Base-by-base conservation (phyloP, 2,797 vertebrate genomes). In the Propithecus perrieri region DNA sequence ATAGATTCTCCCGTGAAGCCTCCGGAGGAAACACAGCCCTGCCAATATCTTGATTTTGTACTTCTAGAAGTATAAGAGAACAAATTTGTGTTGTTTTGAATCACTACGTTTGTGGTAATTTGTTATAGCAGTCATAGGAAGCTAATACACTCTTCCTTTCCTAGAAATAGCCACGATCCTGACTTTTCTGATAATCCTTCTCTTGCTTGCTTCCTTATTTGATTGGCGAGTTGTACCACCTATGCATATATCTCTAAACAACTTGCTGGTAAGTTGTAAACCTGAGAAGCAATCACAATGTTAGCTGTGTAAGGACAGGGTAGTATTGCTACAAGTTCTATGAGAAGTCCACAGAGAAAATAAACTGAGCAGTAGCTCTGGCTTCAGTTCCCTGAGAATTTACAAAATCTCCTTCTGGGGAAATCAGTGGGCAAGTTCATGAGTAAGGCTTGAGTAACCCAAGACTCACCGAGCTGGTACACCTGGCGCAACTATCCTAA, bases 381-480 rank as follows among this genome's bases (percentile, higher is more conserved):
- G 28, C 72, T 92, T 75, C 28, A 89, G 30, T 80, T 94, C 41
- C 59, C 88, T 41, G 72, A 57, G 76, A 85, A 50, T 88, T 85
- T 75, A 92, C 65, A 74, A 85, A 88, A 69, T 89, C 28, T 57
- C 48, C 41, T 84, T 80, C 65, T 94, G 85, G 50, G 89, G 48
- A 92, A 85, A 81, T 75, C 48, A 80, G 22, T 14, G 41, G 71
- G 84, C 30, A 59, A 75, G 35, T 69, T 96, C 43, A 48, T 81
- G 79, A 85, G 35, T 28, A 63, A 76, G 50, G 7, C 43, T 75
- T 76, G 74, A 71, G 79, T 41, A 80, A 94, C 35, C 33, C 43
- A 89, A 61, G 41, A 69, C 18, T 85, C 38, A 86, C 59, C 22
- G 35, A 63, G 33, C 61, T 28, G 55, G 61, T 14, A 33, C 0